These are phyloP conservation scores for Stenodema calcarata DNA, from an alignment of 2,888 invertebrate genomes.

Conservation along the genomic window DNA sequence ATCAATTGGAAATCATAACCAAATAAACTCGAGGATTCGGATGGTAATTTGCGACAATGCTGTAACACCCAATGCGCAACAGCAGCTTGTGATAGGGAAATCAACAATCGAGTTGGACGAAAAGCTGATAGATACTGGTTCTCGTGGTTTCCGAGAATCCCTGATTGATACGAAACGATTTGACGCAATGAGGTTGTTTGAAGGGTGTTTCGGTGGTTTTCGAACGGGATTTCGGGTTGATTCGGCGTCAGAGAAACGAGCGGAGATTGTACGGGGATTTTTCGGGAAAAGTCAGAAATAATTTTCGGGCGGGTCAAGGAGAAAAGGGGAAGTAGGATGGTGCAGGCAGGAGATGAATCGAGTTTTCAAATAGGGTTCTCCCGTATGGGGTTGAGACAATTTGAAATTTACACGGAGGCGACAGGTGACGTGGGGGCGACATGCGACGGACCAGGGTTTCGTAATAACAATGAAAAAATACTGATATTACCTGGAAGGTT, in stretches of 20 bases:
- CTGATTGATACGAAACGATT: not conserved
- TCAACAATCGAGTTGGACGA: not conserved
- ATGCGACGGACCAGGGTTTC: not conserved
- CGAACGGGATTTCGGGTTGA: not conserved
- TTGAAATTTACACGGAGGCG: not conserved
- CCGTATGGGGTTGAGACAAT: not conserved
- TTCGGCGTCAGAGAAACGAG: not conserved
- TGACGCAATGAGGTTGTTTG: not conserved
- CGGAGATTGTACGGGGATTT: not conserved
- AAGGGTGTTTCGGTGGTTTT: not conserved
- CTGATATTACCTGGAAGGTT: constrained; percentile 45
- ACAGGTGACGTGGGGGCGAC: not conserved
- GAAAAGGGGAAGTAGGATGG: not conserved
- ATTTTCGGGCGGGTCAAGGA: constrained; percentile 7
- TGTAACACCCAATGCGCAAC: not conserved
- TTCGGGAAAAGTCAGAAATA: not conserved
- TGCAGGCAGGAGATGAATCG: not conserved
- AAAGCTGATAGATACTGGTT: not conserved
- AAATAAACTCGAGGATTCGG: no score
- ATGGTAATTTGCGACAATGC: no score
- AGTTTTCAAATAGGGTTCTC: not conserved
- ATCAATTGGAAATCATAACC: no score
- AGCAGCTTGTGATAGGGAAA: not conserved
- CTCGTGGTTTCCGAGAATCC: not conserved
- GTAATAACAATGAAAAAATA: constrained; percentile 20